These are phyloP conservation scores for Nymphalis polychloros DNA, from an alignment of 2,888 invertebrate species.

Conservation along the genomic window DNA sequence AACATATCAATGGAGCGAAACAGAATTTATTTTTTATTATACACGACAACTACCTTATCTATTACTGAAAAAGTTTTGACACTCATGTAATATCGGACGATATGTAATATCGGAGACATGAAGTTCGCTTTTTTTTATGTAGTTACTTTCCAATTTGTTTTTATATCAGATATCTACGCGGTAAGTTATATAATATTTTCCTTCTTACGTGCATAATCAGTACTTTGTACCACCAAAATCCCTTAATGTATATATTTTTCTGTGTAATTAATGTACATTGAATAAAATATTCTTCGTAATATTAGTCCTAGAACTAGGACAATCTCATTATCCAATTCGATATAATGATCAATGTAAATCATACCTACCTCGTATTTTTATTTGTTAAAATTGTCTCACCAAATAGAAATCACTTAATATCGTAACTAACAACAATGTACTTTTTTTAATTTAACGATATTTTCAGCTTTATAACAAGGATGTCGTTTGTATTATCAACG, in stretches of 20 bases:
- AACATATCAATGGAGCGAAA: constrained; percentile 51
- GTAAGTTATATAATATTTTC: constrained; percentile 50
- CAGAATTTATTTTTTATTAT: constrained; percentile 54
- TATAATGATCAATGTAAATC: no score
- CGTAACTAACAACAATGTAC: no score
- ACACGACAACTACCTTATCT: constrained; percentile 44
- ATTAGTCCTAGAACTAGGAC: no score
- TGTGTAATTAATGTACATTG: background rate
- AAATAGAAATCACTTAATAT: no score
- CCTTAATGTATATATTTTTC: background rate
- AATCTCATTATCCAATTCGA: no score
- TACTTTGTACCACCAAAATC: no score
- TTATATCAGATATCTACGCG: constrained; percentile 52
- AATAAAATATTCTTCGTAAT: no score
- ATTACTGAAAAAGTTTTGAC: constrained; percentile 47
- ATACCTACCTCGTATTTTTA: no score
- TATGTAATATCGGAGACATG: constrained; percentile 62
- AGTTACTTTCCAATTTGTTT: constrained; percentile 51
- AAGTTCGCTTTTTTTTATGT: constrained; percentile 61
- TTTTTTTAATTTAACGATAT: background rate
- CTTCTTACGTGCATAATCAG: no score
- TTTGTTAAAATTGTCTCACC: no score
- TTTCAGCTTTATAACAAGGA: constrained; percentile 69
- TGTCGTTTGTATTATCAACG: constrained; percentile 61
- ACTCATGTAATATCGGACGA: constrained; percentile 52